Evolutionary conservation across 2,113 vertebrate species (phyloP), one percentile per base, ranked within the genome.

Genomic region (Scatophagus argus): DNA sequence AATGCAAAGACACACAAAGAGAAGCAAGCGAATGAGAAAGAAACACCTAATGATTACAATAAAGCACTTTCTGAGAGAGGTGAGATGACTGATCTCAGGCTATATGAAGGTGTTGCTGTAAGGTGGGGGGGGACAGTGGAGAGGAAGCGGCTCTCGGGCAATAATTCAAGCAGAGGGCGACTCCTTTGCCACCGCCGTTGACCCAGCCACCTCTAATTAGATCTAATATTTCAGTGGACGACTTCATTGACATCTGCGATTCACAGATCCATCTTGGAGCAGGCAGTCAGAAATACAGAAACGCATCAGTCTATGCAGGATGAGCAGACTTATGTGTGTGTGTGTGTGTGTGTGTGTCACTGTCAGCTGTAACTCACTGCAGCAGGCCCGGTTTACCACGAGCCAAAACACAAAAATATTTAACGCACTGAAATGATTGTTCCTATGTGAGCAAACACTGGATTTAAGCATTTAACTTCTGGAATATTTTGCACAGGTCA

Each of bases 141-240:
- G 75, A 81, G 76, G 75, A 85, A 77, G 80, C 84, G 56, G 71
- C 54, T 72, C 52, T 41, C 27, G 69, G 66, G 82, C 81, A 70
- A 93, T 94, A 94, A 94, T 79, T 94, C 92, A 93, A 70, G 43
- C 31, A 34, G 83, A 86, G 91, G 92, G 91, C 88, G 86, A 89
- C 89, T 94, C 85, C 79, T 90, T 52, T 81, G 87, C 90, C 88
- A 87, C 80, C 72, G 77, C 74, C 49, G 71, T 59, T 93, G 94
- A 94, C 93, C 94, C 89, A 67, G 72, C 56, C 87, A 90, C 89
- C 90, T 93, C 90, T 93, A 93, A 94, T 94, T 92, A 94, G 87
- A 91, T 86, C 81, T 90, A 89, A 91, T 94, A 93, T 93, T 94
- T 95, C 93, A 94, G 79, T 66, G 82, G 77, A 90, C 78, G 67